phyloP scores from a whole-genome alignment of 2,888 invertebrate genomes.

The Drymonia ruficornis region DNA sequence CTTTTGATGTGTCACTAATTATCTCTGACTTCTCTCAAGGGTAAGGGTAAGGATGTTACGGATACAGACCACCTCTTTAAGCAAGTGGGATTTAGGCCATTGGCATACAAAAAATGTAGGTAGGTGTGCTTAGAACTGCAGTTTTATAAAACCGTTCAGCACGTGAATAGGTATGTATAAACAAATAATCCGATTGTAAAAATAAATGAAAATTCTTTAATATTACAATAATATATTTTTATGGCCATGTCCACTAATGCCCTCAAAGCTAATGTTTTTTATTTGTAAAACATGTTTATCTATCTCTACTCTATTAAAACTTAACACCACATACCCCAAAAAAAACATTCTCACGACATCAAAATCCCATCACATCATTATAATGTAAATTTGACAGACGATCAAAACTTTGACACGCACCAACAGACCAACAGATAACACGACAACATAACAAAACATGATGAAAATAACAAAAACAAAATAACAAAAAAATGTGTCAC shows the following conservation, averaged over 20 bases:
- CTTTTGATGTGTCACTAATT: too few species aligned
- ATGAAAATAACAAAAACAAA: constrained; percentile 60
- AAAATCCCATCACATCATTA: constrained; percentile 54
- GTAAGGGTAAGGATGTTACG: too few species aligned
- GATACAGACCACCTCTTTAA: too few species aligned
- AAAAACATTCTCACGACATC: constrained; percentile 68
- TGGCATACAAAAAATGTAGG: too few species aligned
- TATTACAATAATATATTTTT: too few species aligned
- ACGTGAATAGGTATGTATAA: too few species aligned
- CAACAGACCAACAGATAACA: constrained; percentile 60
- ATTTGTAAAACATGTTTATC: constrained; percentile 14
- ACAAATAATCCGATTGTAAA: too few species aligned
- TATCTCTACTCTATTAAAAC: constrained; percentile 33
- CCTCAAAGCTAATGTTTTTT: not conserved
- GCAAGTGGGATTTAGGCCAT: too few species aligned
- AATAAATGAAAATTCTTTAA: too few species aligned
- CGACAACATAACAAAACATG: constrained; percentile 65
- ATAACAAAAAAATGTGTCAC: constrained; percentile 64
- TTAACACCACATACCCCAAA: constrained; percentile 32
- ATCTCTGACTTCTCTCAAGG: too few species aligned
- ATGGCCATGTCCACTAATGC: not conserved
- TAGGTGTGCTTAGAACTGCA: too few species aligned
- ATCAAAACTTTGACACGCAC: constrained; percentile 78
- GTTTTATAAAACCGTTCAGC: too few species aligned
- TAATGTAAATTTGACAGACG: constrained; percentile 80